A percentile compares a stretch with the other conserved stretches of the same genome.
phyloP scores from a whole-genome alignment of 2,888 invertebrate species.

The Agrotis segetum region DNA sequence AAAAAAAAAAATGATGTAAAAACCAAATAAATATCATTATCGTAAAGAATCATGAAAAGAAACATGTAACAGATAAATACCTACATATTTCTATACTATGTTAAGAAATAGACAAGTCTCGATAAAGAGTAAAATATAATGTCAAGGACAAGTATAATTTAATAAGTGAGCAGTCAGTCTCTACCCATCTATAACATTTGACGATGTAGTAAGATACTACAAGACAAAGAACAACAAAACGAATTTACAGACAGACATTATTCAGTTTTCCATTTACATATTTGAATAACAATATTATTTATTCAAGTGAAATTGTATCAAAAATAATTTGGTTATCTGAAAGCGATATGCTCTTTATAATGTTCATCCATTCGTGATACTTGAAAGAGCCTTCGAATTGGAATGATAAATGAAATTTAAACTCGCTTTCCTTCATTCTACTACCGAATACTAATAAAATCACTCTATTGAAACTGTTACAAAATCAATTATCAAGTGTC shows the following conservation, averaged over 20 bases:
- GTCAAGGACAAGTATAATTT: constrained; percentile 10
- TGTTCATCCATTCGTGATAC: constrained; percentile 42
- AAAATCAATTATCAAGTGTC: constrained; percentile 72
- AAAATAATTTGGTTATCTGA: constrained; percentile 51
- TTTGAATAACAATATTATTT: constrained; percentile 50
- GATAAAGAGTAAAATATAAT: background rate
- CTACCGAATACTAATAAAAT: constrained; percentile 65
- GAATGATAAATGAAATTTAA: constrained; percentile 65
- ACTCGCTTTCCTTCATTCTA: constrained; percentile 56
- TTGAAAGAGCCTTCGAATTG: constrained; percentile 49
- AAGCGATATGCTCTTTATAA: constrained; percentile 41
- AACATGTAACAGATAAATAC: too few relatives aligned
- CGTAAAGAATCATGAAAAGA: too few relatives aligned
- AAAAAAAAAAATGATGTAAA: too few relatives aligned
- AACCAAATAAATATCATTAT: too few relatives aligned
- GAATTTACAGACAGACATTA: constrained; percentile 43
- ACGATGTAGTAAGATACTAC: background rate
- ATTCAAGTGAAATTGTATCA: constrained; percentile 51
- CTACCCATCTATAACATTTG: constrained; percentile 1
- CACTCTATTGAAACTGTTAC: constrained; percentile 69
- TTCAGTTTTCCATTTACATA: constrained; percentile 53
- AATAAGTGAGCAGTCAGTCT: background rate
- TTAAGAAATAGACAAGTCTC: background rate
- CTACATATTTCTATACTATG: too few relatives aligned
- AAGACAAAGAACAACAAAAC: constrained; percentile 36